Percentiles rank a stretch among this genome's conserved stretches.
These are phyloP conservation scores for Nebria brevicollis DNA, from an alignment of 2,888 invertebrate genomes.

Conservation along the genomic window DNA sequence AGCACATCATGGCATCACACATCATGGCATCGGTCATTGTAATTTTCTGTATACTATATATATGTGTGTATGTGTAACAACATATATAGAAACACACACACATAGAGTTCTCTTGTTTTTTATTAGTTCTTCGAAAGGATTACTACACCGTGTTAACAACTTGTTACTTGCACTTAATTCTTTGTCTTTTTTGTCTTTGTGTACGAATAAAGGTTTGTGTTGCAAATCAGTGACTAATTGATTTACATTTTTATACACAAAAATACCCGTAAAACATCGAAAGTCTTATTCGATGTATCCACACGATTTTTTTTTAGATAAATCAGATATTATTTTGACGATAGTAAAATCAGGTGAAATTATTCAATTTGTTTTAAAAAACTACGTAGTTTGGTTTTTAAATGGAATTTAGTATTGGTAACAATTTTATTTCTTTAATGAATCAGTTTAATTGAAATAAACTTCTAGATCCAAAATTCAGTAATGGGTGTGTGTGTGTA, in stretches of 20 bases:
- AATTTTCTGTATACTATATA: not conserved
- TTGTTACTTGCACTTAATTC: not conserved
- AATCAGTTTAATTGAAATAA: too few species aligned
- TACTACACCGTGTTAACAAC: not conserved
- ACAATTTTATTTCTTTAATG: too few species aligned
- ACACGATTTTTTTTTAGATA: too few species aligned
- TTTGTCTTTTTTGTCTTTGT: not conserved
- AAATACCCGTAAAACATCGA: not conserved
- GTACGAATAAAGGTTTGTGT: slow-evolving; percentile 3
- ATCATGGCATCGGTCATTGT: not conserved
- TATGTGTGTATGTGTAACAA: not conserved
- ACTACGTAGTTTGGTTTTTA: too few species aligned
- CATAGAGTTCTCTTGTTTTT: not conserved
- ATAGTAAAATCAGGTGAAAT: too few species aligned
- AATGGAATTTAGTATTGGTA: too few species aligned
- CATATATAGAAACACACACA: not conserved
- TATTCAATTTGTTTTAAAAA: too few species aligned
- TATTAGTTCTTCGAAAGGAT: not conserved
- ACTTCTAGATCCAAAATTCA: too few species aligned
- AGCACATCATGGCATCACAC: not conserved
- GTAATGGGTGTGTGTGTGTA: too few species aligned
- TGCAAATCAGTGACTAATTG: not conserved
- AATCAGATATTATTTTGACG: too few species aligned
- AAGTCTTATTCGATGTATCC: too few species aligned
- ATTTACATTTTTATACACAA: not conserved